These are phyloP conservation scores for Rhinichthys klamathensis DNA, from an alignment of 2,113 vertebrate species.

Conservation along the genomic window DNA sequence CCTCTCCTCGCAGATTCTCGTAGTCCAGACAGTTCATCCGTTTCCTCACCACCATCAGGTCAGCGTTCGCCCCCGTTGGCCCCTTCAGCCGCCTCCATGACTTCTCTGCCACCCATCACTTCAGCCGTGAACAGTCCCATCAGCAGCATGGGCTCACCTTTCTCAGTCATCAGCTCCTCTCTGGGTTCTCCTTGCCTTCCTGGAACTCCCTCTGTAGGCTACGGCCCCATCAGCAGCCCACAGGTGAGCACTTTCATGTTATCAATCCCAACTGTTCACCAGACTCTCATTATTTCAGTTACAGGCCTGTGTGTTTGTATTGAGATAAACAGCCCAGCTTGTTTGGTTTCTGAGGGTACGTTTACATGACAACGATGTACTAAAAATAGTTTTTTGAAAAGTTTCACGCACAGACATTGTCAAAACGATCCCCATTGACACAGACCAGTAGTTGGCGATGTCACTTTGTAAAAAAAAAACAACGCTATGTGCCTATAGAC, in stretches of 20 bases:
- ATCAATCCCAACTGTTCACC: background rate
- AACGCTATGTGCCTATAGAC: too few relatives aligned
- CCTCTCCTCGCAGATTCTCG: constrained; percentile 77
- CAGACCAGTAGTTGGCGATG: too few relatives aligned
- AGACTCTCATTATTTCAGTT: background rate
- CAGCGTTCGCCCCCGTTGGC: constrained; percentile 75
- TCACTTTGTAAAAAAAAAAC: too few relatives aligned
- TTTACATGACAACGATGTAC: too few relatives aligned
- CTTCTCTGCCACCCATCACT: constrained; percentile 76
- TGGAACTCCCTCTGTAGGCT: constrained; percentile 87
- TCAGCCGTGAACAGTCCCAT: constrained; percentile 79
- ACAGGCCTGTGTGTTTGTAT: background rate
- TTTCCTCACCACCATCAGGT: constrained; percentile 80
- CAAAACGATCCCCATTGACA: too few relatives aligned
- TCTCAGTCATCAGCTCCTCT: constrained; percentile 91
- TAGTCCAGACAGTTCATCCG: constrained; percentile 91
- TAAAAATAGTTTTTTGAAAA: too few relatives aligned
- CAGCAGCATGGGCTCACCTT: constrained; percentile 86
- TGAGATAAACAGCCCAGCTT: background rate
- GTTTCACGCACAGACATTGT: too few relatives aligned
- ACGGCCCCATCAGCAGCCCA: constrained; percentile 89
- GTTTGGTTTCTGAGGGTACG: background rate
- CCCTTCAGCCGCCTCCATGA: constrained; percentile 78
- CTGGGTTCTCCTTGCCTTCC: constrained; percentile 89
- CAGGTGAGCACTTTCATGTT: constrained; percentile 73